phyloP scores from a whole-genome alignment of 2,797 vertebrate species.

The Hoplostethus atlanticus region DNA sequence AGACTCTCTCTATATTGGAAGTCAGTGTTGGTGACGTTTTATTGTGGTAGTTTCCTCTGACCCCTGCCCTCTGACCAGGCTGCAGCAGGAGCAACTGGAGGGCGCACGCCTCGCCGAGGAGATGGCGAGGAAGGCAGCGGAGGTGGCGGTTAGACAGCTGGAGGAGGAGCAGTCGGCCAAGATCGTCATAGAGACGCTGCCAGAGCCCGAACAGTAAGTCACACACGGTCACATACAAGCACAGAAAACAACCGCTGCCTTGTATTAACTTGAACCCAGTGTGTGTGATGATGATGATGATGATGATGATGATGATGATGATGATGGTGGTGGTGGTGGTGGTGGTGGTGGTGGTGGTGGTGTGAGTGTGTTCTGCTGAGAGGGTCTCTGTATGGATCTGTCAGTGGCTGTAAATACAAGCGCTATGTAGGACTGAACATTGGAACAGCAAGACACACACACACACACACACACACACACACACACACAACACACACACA shows the following conservation, averaged over 20 bases:
- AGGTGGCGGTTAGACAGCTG: conserved; percentile 73
- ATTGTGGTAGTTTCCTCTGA: too few relatives aligned
- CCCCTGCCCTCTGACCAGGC: conserved; percentile 48
- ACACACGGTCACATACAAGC: neutral
- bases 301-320: neutral
- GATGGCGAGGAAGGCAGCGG: conserved; percentile 76
- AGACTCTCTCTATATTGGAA: neutral
- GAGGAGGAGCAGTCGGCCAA: conserved; percentile 71
- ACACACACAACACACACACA: neutral
- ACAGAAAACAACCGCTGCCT: neutral
- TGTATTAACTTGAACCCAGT: too few relatives aligned
- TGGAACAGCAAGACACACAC: neutral
- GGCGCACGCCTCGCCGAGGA: conserved; percentile 77
- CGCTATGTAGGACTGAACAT: conserved; percentile 16
- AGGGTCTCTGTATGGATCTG: neutral
- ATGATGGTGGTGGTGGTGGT: neutral
- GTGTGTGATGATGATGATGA: neutral
- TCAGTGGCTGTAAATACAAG: conserved; percentile 25
- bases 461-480: neutral
- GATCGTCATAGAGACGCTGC: conserved; percentile 62
- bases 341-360: neutral
- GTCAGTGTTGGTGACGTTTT: too few relatives aligned
- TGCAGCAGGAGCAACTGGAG: conserved; percentile 75
- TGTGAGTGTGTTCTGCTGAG: neutral
- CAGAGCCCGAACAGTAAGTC: conserved; percentile 79